Percentiles rank a stretch among this genome's conserved stretches.
These are phyloP conservation scores for Notospermus geniculatus DNA, from an alignment of 1,140 invertebrate species.

Conservation along the genomic window DNA sequence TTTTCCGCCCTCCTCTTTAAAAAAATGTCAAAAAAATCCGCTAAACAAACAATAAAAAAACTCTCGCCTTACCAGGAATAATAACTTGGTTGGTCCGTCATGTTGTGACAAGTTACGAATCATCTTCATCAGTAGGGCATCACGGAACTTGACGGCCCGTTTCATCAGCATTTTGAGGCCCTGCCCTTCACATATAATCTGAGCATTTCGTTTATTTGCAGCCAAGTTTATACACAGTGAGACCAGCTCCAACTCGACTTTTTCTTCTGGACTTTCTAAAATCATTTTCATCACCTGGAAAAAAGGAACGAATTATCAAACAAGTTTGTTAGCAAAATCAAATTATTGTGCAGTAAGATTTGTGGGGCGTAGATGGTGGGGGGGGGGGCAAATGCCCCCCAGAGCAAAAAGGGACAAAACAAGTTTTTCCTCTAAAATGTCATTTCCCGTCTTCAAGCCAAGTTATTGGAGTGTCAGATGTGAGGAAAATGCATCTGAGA, in stretches of 20 bases:
- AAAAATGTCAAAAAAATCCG: no score
- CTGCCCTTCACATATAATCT: constrained; percentile 81
- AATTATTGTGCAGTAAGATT: no score
- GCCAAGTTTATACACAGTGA: constrained; percentile 90
- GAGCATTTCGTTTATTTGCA: constrained; percentile 81
- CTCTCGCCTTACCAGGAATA: constrained; percentile 88
- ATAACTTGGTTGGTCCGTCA: constrained; percentile 70
- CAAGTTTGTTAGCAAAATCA: no score
- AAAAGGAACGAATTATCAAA: constrained; percentile 17
- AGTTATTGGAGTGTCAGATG: no score
- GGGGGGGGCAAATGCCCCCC: no score
- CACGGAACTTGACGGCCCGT: constrained; percentile 76
- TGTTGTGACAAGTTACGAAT: constrained; percentile 92
- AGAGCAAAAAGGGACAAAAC: no score
- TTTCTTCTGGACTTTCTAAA: constrained; percentile 66
- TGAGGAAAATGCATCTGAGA: no score
- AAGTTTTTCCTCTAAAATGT: no score
- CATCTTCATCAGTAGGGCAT: constrained; percentile 89
- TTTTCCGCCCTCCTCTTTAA: no score
- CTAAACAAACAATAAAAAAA: no score
- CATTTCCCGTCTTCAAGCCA: no score
- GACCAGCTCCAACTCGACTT: constrained; percentile 73
- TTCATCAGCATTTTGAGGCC: constrained; percentile 66
- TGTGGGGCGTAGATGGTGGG: no score
- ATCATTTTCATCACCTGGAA: constrained; percentile 58